Evolutionary conservation across 2,888 invertebrate genomes (phyloP).

Genomic region (Apodemia duryi): DNA sequence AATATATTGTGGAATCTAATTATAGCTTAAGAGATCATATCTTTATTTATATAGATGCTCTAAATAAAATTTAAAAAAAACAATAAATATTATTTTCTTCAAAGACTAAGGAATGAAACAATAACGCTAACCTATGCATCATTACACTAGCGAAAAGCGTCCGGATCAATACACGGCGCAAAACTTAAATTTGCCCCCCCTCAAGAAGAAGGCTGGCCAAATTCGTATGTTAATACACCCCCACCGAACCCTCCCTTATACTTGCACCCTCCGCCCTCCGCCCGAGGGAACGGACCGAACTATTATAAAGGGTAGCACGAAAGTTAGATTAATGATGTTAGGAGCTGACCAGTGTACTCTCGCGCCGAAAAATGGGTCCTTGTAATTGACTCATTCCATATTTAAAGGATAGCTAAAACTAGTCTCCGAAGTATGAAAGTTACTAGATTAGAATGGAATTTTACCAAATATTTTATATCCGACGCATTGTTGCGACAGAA

Average conservation of each 20-base stretch:
- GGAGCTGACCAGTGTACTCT: conserved; percentile 70
- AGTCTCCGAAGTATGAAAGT: background rate
- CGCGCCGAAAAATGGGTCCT: conserved; percentile 21
- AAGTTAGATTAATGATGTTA: conserved; percentile 81
- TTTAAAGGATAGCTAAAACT: conserved; percentile 4
- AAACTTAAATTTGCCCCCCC: conserved; percentile 75
- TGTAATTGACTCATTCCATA: conserved; percentile 8
- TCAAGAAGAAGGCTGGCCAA: conserved; percentile 72
- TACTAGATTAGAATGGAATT: background rate
- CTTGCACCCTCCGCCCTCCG: conserved; percentile 44
- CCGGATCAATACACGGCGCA: conserved; percentile 71
- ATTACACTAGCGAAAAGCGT: conserved; percentile 50
- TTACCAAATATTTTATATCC: no score
- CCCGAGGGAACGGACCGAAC: conserved; percentile 70
- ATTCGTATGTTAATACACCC: conserved; percentile 76
- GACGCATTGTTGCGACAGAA: no score
- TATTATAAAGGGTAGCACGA: conserved; percentile 80
- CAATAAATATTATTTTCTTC: background rate
- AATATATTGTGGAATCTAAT: no score
- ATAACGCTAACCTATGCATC: conserved; percentile 34
- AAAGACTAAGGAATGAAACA: conserved; percentile 19
- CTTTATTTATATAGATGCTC: no score
- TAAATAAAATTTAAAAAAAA: no score
- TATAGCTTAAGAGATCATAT: no score
- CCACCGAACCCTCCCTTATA: conserved; percentile 36